Conservation (phyloP, 2,888 invertebrate species). For the Aricia artaxerxes region DNA sequence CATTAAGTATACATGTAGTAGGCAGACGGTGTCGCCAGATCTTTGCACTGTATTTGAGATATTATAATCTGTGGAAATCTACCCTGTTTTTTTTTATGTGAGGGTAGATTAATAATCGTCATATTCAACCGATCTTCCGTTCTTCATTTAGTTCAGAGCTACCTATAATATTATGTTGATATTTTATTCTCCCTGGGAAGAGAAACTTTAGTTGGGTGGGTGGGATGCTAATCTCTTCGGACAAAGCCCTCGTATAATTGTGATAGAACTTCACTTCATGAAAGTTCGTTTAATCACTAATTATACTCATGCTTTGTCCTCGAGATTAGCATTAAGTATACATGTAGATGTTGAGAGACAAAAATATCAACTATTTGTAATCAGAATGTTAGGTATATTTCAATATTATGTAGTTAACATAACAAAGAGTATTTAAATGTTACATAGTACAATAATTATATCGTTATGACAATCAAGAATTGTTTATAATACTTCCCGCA, state of each 20-base stretch:
- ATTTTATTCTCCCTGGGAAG: too few relatives aligned
- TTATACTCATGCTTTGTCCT: slow-evolving; percentile 9
- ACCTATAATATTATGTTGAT: too few relatives aligned
- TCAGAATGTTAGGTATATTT: not conserved
- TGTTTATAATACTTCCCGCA: not conserved
- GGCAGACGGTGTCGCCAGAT: too few relatives aligned
- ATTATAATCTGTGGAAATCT: too few relatives aligned
- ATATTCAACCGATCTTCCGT: too few relatives aligned
- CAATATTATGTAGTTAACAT: not conserved
- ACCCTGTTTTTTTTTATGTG: too few relatives aligned
- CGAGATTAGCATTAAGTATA: not conserved
- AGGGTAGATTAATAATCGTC: too few relatives aligned
- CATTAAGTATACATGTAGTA: too few relatives aligned
- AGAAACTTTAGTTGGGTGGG: too few relatives aligned
- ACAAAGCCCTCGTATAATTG: not conserved
- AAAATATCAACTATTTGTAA: not conserved
- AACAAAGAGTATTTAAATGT: not conserved
- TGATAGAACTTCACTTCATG: not conserved
- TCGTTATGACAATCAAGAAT: not conserved
- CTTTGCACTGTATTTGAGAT: too few relatives aligned
- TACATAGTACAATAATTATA: not conserved
- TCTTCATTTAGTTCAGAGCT: too few relatives aligned
- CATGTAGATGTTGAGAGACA: slow-evolving; percentile 3
- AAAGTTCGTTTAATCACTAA: not conserved
- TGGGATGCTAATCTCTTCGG: too few relatives aligned